Conservation (phyloP, 1,140 invertebrate genomes). For the Pseudomyrmex cubaensis region DNA sequence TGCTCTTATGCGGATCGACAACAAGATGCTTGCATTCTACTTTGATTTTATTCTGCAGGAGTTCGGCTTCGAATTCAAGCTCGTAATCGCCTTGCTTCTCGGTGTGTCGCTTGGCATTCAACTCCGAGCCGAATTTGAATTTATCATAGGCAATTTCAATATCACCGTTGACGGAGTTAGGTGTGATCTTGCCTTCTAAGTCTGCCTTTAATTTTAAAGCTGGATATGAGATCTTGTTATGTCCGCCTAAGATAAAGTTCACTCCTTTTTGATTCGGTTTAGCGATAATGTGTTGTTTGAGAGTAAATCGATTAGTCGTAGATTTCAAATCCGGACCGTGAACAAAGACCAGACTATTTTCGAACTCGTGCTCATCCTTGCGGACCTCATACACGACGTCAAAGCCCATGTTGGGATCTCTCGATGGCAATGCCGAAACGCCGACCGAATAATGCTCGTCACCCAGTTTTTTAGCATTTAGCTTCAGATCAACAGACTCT, state of each 20-base stretch:
- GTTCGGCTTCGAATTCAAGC: slow-evolving; percentile 85
- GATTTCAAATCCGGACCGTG: slow-evolving; percentile 88
- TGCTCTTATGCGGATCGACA: slow-evolving; percentile 86
- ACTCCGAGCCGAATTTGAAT: slow-evolving; percentile 86
- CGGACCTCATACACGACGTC: slow-evolving; percentile 85
- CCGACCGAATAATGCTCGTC: slow-evolving; percentile 68
- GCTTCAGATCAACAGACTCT: slow-evolving; percentile 83
- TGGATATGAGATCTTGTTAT: slow-evolving; percentile 86
- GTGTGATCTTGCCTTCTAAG: slow-evolving; percentile 85
- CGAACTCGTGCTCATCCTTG: slow-evolving; percentile 65
- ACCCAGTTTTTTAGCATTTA: slow-evolving; percentile 73
- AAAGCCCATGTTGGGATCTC: slow-evolving; percentile 87
- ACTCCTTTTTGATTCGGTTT: slow-evolving; percentile 73
- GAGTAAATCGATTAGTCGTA: slow-evolving; percentile 85
- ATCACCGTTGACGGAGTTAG: slow-evolving; percentile 85
- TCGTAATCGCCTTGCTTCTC: slow-evolving; percentile 87
- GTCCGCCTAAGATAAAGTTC: slow-evolving; percentile 79
- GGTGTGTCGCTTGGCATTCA: slow-evolving; percentile 85
- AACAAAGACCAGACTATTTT: slow-evolving; percentile 86
- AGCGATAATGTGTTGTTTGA: slow-evolving; percentile 83
- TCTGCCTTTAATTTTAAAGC: slow-evolving; percentile 83
- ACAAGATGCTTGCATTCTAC: slow-evolving; percentile 86
- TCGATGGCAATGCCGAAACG: slow-evolving; percentile 75
- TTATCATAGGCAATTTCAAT: slow-evolving; percentile 85
- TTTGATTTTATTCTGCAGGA: slow-evolving; percentile 87